Conservation (phyloP, 2,888 invertebrate genomes). For the Automeris io region DNA sequence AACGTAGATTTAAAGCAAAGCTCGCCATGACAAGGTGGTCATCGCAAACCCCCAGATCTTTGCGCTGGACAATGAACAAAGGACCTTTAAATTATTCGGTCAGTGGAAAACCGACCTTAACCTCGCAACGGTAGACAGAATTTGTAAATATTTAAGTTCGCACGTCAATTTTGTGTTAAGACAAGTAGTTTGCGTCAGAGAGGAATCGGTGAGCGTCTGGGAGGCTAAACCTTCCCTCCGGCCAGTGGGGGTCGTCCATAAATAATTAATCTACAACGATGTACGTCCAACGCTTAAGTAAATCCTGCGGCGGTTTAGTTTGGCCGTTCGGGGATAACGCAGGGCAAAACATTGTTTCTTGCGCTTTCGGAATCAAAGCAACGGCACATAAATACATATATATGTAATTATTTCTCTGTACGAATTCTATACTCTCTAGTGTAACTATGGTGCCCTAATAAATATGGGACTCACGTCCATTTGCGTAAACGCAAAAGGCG, state of each 20-base stretch:
- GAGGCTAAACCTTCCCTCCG: conserved; percentile 62
- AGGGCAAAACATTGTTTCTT: conserved; percentile 33
- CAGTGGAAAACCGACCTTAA: conserved; percentile 65
- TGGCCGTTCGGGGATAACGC: conserved; percentile 35
- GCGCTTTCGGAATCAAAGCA: conserved; percentile 8
- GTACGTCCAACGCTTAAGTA: conserved; percentile 61
- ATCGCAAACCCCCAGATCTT: conserved; percentile 70
- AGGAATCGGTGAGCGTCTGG: conserved; percentile 68
- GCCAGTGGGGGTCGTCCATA: conserved; percentile 58
- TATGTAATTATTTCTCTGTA: not conserved
- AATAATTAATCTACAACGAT: conserved; percentile 73
- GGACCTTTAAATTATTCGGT: conserved; percentile 68
- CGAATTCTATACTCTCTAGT: no score
- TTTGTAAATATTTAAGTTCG: conserved; percentile 66
- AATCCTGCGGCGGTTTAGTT: conserved; percentile 57
- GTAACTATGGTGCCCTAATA: no score
- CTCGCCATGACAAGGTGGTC: conserved; percentile 75
- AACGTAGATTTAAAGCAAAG: conserved; percentile 70
- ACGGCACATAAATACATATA: not conserved
- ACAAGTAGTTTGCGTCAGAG: conserved; percentile 72
- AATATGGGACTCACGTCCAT: no score
- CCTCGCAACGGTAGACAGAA: conserved; percentile 44
- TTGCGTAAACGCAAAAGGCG: no score
- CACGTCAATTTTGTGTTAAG: conserved; percentile 67
- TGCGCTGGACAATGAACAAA: conserved; percentile 69